Percentiles rank a stretch among this genome's conserved stretches.
Conservation (phyloP, 2,113 vertebrate genomes). For the Serilophus lunatus region DNA sequence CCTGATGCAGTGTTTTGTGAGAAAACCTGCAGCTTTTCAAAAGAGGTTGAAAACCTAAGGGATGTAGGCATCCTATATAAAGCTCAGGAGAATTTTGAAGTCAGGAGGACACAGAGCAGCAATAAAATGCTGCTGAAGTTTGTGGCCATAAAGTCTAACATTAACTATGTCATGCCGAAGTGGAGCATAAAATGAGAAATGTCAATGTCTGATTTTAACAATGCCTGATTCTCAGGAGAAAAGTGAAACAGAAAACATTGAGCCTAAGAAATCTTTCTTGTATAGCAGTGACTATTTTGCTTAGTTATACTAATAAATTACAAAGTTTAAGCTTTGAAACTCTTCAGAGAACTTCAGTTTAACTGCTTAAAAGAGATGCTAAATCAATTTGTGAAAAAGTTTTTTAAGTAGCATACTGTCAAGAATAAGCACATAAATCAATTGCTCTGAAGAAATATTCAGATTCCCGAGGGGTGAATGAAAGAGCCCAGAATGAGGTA, state of each 20-base stretch:
- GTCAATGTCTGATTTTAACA: constrained; percentile 21
- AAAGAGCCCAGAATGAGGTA: background rate
- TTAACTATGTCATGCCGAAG: constrained; percentile 1
- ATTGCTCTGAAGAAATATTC: background rate
- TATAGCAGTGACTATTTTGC: background rate
- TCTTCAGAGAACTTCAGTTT: background rate
- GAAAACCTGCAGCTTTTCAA: constrained; percentile 6
- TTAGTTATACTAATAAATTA: background rate
- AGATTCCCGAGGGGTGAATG: accelerated
- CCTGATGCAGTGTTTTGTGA: background rate
- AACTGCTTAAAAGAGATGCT: background rate
- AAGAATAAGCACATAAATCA: background rate
- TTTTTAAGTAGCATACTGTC: constrained; percentile 10
- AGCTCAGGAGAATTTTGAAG: constrained; percentile 40
- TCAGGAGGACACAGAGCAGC: background rate
- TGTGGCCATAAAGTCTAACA: constrained; percentile 1
- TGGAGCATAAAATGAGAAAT: constrained; percentile 35
- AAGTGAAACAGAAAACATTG: background rate
- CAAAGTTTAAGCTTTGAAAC: background rate
- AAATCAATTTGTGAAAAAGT: constrained; percentile 25
- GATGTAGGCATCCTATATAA: constrained; percentile 42
- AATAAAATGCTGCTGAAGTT: constrained; percentile 1
- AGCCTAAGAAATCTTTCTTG: constrained; percentile 1
- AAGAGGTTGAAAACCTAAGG: background rate
- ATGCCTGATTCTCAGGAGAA: background rate